phyloP scores from a whole-genome alignment of 1,140 invertebrate species.

The Camponotus pennsylvanicus region DNA sequence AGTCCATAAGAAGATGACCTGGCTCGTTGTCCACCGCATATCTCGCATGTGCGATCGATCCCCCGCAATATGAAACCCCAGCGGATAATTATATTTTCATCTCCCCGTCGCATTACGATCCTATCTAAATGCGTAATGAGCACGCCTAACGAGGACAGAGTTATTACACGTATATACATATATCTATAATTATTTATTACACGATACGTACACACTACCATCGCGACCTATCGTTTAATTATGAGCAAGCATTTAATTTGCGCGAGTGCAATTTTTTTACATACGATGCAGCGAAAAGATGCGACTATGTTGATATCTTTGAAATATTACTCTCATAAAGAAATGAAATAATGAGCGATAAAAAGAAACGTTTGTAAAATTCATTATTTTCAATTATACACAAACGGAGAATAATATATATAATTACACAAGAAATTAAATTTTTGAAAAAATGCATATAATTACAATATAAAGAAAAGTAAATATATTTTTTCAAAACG shows the following conservation, averaged over 20 bases:
- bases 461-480: background rate
- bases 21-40: constrained; percentile 10
- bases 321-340: constrained; percentile 32
- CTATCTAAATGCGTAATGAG: constrained; percentile 54
- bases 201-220: constrained; percentile 2
- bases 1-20: constrained; percentile 53
- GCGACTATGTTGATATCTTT: constrained; percentile 22
- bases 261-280: constrained; percentile 46
- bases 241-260: constrained; percentile 48
- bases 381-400: background rate
- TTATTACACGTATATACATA: constrained; percentile 22
- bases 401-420: background rate
- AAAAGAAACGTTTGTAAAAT: constrained; percentile 9
- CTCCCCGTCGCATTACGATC: constrained; percentile 48
- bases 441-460: background rate
- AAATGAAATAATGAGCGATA: background rate
- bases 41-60: background rate
- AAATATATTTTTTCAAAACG: background rate
- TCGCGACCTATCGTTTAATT: constrained; percentile 37
- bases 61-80: constrained; percentile 27
- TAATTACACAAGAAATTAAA: background rate
- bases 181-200: constrained; percentile 59
- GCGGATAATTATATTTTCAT: constrained; percentile 61
- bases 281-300: background rate
- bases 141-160: constrained; percentile 36